Percentiles rank a stretch among this genome's conserved stretches.
These are phyloP conservation scores for Sarcophaga variegata DNA, from an alignment of 2,888 invertebrate species.

Conservation along the genomic window DNA sequence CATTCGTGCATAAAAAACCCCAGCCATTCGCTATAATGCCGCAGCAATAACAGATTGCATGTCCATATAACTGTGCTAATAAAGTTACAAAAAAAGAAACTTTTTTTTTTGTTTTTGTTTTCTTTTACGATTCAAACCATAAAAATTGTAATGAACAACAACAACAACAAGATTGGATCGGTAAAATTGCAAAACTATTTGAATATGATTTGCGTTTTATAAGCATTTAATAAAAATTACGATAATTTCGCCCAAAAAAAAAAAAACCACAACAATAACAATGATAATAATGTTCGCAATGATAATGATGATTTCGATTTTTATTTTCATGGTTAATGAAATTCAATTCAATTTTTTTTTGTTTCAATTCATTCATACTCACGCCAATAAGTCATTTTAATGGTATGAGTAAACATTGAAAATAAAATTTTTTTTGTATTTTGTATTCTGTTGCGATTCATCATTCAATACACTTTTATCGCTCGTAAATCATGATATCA, in stretches of 20 bases:
- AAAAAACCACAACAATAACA: neutral
- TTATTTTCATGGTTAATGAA: neutral
- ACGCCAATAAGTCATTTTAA: neutral
- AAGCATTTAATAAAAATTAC: constrained; percentile 9
- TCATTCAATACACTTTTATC: neutral
- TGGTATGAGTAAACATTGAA: constrained; percentile 2
- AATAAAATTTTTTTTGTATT: neutral
- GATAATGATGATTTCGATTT: neutral
- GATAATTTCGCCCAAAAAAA: too few relatives aligned
- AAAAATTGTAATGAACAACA: too few relatives aligned
- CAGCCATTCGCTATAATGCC: too few relatives aligned
- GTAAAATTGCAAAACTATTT: neutral
- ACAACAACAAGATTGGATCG: too few relatives aligned
- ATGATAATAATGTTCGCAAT: neutral
- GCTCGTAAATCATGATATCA: neutral
- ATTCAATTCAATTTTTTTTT: neutral
- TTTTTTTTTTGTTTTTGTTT: too few relatives aligned
- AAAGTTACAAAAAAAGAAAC: too few relatives aligned
- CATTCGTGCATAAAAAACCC: too few relatives aligned
- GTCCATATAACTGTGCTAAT: too few relatives aligned
- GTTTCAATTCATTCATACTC: neutral
- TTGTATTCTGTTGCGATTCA: neutral
- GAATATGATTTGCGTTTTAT: constrained; percentile 6
- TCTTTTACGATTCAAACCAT: too few relatives aligned
- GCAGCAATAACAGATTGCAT: too few relatives aligned